Evolutionary conservation across 1,140 invertebrate genomes (phyloP).

Genomic region (Drosophila trapezifrons): DNA sequence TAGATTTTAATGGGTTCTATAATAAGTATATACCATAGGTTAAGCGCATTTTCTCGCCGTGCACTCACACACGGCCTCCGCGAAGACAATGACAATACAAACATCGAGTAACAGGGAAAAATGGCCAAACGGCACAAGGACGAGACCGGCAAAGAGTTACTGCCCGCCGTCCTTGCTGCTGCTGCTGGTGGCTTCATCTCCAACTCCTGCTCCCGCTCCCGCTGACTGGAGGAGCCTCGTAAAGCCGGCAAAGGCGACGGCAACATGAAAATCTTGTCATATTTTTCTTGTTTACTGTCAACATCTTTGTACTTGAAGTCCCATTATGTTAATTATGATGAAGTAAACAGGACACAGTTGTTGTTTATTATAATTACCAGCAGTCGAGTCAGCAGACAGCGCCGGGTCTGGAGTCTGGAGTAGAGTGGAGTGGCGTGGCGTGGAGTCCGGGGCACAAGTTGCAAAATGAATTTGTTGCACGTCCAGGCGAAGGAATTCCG

Average conservation of each 20-base stretch:
- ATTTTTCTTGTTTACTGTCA: constrained; percentile 83
- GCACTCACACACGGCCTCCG: constrained; percentile 37
- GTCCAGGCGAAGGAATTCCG: constrained; percentile 17
- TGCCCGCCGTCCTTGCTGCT: constrained; percentile 13
- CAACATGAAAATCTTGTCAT: constrained; percentile 82
- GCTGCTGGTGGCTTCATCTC: constrained; percentile 4
- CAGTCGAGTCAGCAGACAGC: constrained; percentile 63
- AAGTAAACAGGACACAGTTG: constrained; percentile 82
- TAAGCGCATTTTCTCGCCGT: constrained; percentile 9
- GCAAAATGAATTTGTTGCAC: constrained; percentile 75
- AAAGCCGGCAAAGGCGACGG: constrained; percentile 52
- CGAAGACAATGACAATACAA: constrained; percentile 70
- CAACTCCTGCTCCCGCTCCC: constrained; percentile 13
- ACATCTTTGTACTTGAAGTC: constrained; percentile 82
- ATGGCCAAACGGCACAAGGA: constrained; percentile 60
- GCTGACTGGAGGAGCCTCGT: constrained; percentile 35
- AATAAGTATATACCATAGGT: too few relatives aligned
- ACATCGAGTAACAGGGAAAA: constrained; percentile 63
- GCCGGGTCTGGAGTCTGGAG: background rate
- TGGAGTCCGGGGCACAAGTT: constrained; percentile 35
- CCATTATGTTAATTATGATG: constrained; percentile 83
- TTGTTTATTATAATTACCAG: constrained; percentile 83
- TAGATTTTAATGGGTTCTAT: too few relatives aligned
- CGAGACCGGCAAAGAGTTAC: constrained; percentile 57
- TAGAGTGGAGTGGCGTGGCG: too few relatives aligned